These are phyloP conservation scores for Belgica antarctica DNA, from an alignment of 2,888 invertebrate genomes.

Conservation along the genomic window DNA sequence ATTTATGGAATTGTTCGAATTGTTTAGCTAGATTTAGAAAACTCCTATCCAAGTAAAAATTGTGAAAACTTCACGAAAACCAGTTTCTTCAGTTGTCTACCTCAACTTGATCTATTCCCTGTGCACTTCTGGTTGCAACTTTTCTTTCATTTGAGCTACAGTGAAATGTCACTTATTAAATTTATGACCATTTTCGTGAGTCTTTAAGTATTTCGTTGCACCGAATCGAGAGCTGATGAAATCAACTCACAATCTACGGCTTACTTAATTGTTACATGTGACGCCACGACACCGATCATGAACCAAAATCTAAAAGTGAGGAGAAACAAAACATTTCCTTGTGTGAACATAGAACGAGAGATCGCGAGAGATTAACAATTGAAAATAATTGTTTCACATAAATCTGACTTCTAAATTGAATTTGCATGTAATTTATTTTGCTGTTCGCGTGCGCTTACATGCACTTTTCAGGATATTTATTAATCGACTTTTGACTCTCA, in stretches of 20 bases:
- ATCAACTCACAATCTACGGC: background rate
- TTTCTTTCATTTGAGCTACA: background rate
- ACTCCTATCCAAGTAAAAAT: background rate
- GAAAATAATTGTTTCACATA: background rate
- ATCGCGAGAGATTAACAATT: background rate
- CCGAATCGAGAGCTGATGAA: background rate
- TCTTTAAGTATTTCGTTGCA: no score
- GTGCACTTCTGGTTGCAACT: background rate
- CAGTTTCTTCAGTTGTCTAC: background rate
- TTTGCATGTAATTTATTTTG: slow-evolving; percentile 35
- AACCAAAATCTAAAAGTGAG: no score
- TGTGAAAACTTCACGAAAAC: no score
- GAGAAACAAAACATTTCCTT: slow-evolving; percentile 22
- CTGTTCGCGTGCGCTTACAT: background rate
- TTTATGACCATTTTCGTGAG: slow-evolving; percentile 36
- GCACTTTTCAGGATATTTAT: slow-evolving; percentile 32
- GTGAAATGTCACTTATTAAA: slow-evolving; percentile 22
- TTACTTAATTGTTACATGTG: slow-evolving; percentile 37
- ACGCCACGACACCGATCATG: slow-evolving; percentile 6
- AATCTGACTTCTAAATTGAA: slow-evolving; percentile 26
- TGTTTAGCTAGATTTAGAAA: background rate
- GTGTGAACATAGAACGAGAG: no score
- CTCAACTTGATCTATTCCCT: background rate
- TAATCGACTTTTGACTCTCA: slow-evolving; percentile 31
- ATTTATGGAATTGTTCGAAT: background rate